Conservation (phyloP, 2,113 vertebrate species). For the Ochotona princeps region DNA sequence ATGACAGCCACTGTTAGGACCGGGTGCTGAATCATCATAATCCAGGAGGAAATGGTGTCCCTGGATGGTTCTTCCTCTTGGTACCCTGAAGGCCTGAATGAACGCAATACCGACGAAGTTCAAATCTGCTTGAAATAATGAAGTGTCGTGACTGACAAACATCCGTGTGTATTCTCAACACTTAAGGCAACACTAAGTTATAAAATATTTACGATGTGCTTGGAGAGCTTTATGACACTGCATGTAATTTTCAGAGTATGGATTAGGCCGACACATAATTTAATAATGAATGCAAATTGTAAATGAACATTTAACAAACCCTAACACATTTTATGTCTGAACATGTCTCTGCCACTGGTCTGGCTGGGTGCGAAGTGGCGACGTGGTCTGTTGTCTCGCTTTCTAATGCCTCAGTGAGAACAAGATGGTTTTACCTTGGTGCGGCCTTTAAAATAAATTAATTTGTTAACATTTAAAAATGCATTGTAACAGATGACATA, state of each 20-base stretch:
- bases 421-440: conserved; percentile 84
- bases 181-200: conserved; percentile 72
- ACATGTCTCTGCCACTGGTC: conserved; percentile 76
- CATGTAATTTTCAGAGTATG: conserved; percentile 80
- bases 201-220: conserved; percentile 81
- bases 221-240: conserved; percentile 71
- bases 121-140: conserved; percentile 82
- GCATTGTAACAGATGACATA: conserved; percentile 77
- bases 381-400: conserved; percentile 74
- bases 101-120: conserved; percentile 64
- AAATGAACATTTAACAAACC: conserved; percentile 85
- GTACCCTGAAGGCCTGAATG: conserved; percentile 79
- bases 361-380: conserved; percentile 77
- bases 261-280: conserved; percentile 80
- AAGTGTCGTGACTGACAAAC: conserved; percentile 78
- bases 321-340: conserved; percentile 79
- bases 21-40: conserved; percentile 40
- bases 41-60: conserved; percentile 67
- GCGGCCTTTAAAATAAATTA: conserved; percentile 85
- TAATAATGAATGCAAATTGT: conserved; percentile 86
- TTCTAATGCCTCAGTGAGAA: conserved; percentile 45
- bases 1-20: background rate
- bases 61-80: conserved; percentile 80
- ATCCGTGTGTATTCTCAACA: conserved; percentile 71
- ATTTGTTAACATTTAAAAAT: conserved; percentile 84